Evolutionary conservation across 2,113 vertebrate genomes (phyloP).

Genomic region (Probosciger aterrimus): DNA sequence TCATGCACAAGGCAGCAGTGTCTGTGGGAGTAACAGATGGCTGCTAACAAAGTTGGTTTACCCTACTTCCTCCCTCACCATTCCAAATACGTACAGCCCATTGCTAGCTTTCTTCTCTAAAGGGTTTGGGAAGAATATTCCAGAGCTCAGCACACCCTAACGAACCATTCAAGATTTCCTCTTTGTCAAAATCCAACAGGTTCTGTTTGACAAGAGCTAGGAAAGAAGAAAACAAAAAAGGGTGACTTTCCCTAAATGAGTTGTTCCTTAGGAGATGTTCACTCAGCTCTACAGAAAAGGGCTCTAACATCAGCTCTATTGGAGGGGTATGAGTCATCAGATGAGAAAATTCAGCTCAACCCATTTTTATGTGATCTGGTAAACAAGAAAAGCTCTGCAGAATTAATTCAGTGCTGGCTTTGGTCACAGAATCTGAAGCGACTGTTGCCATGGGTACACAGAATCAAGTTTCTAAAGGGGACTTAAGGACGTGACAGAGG

Average conservation of each 20-base stretch:
- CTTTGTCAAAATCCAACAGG: background rate
- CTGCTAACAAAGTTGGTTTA: background rate
- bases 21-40: constrained; percentile 38
- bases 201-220: background rate
- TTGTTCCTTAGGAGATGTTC: background rate
- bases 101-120: background rate
- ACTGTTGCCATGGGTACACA: constrained; percentile 49
- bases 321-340: constrained; percentile 33
- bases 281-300: background rate
- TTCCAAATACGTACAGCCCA: background rate
- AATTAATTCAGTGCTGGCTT: constrained; percentile 34
- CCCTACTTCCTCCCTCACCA: background rate
- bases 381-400: constrained; percentile 43
- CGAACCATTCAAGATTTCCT: background rate
- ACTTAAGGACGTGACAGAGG: constrained; percentile 20
- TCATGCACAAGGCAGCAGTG: background rate
- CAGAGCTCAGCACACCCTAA: background rate
- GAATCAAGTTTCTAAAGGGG: background rate
- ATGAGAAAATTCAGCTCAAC: constrained; percentile 13
- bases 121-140: background rate
- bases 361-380: constrained; percentile 2
- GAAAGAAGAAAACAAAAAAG: background rate
- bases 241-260: background rate
- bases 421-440: constrained; percentile 34
- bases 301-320: background rate